These are phyloP conservation scores for Loris lydekkerianus DNA, from an alignment of 2,797 vertebrate genomes.

Conservation along the genomic window DNA sequence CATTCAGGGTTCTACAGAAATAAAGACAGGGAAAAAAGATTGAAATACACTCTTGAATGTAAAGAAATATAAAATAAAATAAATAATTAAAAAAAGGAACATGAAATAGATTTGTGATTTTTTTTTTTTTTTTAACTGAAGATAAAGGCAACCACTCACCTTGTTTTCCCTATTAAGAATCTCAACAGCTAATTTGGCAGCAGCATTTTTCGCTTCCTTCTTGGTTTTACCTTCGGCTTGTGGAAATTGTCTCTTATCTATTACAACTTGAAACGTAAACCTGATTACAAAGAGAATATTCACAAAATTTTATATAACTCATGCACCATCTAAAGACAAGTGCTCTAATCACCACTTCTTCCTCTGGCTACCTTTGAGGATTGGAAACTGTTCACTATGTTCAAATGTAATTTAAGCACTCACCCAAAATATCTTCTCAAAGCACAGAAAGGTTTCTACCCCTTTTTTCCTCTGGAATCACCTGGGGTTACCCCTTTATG, in stretches of 20 bases:
- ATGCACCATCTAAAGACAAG: not conserved
- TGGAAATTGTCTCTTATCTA: slow-evolving; percentile 56
- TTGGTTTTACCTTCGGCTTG: slow-evolving; percentile 83
- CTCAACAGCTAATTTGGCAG: slow-evolving; percentile 79
- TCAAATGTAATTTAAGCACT: slow-evolving; percentile 20
- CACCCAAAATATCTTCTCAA: not conserved
- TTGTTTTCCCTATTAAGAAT: slow-evolving; percentile 64
- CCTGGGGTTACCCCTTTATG: not conserved
- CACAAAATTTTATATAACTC: slow-evolving; percentile 57
- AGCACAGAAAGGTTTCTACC: not conserved
- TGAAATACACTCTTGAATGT: not conserved
- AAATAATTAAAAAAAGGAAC: not conserved
- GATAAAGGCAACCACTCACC: slow-evolving; percentile 71
- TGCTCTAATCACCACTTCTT: not conserved
- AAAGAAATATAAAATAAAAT: not conserved
- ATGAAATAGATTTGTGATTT: slow-evolving; percentile 10
- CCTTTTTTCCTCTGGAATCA: not conserved
- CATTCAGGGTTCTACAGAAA: slow-evolving; percentile 9
- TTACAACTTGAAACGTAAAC: slow-evolving; percentile 83
- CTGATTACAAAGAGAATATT: slow-evolving; percentile 82
- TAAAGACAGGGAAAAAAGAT: not conserved
- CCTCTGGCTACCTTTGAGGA: not conserved
- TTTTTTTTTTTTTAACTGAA: not conserved
- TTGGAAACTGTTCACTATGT: not conserved
- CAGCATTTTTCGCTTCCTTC: slow-evolving; percentile 85